These are phyloP conservation scores for Tyrannus savana DNA, from an alignment of 2,113 vertebrate species.

Conservation along the genomic window DNA sequence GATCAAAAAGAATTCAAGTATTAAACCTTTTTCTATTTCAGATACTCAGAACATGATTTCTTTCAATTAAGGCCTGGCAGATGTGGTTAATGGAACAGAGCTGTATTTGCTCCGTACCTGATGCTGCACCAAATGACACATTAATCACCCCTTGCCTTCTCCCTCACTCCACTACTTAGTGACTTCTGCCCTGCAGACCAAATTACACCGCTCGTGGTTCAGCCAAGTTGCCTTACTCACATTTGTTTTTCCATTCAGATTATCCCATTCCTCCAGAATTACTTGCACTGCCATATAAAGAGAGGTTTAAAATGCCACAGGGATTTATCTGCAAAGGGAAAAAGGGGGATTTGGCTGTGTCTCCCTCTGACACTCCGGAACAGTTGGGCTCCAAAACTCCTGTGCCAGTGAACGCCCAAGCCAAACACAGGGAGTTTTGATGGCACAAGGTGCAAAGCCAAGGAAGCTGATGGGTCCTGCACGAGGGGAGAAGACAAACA, in stretches of 20 bases:
- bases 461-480: neutral
- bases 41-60: slow-evolving; percentile 5
- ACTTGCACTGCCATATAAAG: neutral
- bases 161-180: neutral
- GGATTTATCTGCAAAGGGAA: neutral
- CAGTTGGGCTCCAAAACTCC: neutral
- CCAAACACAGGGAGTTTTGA: accelerated
- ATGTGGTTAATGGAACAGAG: slow-evolving; percentile 22
- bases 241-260: neutral
- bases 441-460: neutral
- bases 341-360: neutral
- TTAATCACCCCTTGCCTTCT: neutral
- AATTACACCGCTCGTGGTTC: neutral
- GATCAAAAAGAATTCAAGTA: slow-evolving; percentile 50
- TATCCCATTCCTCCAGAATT: neutral
- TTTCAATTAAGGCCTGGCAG: slow-evolving; percentile 45
- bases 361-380: neutral
- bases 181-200: slow-evolving; percentile 20
- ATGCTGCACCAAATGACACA: slow-evolving; percentile 11
- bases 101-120: neutral
- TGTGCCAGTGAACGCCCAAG: neutral
- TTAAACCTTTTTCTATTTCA: slow-evolving; percentile 39
- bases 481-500: accelerated
- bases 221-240: neutral
- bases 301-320: neutral